Evolutionary conservation across 2,113 vertebrate genomes (phyloP), one percentile per base, ranked within the genome.

Genomic region (Xiphophorus maculatus): DNA sequence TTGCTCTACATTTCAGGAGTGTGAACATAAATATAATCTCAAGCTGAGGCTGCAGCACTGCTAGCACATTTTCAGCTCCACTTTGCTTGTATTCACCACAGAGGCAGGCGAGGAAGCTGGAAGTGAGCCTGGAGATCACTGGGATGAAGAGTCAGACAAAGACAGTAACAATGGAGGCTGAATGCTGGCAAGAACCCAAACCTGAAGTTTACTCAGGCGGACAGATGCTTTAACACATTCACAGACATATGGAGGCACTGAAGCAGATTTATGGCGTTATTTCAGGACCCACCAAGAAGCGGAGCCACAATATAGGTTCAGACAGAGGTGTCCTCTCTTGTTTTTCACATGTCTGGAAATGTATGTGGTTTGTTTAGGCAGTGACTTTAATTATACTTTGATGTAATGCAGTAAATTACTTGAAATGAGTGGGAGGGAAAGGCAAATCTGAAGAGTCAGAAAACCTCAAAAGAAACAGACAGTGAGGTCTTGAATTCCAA

Each of bases 251-350:
- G 51, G 29, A 77, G 22, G 72, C 60, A 58, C 51, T 66, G 12
- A 83, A 61, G n/a, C 72, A 81, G 84, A 88, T 92, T 93, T 92
- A 91, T 77, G 79, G 76, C 19, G 81, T 90, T 85, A 86, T 64
- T 71, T 75, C 63, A 77, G 76, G 93, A 93, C 93, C 93, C 89
- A 92, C 91, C 93, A 94, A 93, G 92, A 93, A 74, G 92, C 71
- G 35, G 37, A 76, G 64, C 81, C 77, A 90, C 88, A 93, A 88
- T 82, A 79, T 64, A 82, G 79, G 66, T 82, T 81, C 81, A 77
- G 79, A 83, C 78, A 73, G 83, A 84, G 77, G 69, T 86, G 76
- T 76, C 76, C 69, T 84, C 75, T 75, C 68, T 82, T 85, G 85
- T 90, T 79, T 88, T 79, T 58, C 66, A 65, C 81, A 64, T 72